Evolutionary conservation across 2,797 vertebrate species (phyloP).

Genomic region (Poliocrania exsul): DNA sequence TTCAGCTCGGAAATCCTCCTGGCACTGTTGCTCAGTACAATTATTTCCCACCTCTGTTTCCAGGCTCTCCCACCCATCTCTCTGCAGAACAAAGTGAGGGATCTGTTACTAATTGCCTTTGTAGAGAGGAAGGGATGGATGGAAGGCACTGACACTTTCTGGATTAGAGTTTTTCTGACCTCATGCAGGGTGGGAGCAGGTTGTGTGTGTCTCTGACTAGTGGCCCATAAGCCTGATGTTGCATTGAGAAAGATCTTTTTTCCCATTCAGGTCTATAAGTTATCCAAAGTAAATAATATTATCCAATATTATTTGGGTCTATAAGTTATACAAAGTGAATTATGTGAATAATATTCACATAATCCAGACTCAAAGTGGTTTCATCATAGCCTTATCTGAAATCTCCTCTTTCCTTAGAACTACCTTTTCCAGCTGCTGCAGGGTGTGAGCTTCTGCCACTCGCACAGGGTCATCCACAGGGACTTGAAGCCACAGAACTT

Average conservation of each 20-base stretch:
- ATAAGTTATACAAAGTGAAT: not conserved
- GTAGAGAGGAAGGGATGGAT: not conserved
- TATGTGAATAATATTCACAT: not conserved
- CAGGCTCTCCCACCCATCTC: not conserved
- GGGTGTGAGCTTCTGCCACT: slow-evolving; percentile 80
- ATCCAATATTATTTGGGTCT: no score
- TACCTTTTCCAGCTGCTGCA: slow-evolving; percentile 80
- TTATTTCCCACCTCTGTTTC: not conserved
- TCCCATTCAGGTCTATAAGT: not conserved
- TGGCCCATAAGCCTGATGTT: not conserved
- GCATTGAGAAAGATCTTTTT: not conserved
- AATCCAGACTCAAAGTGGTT: not conserved
- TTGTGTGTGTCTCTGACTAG: not conserved
- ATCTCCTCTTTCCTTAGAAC: slow-evolving; percentile 64
- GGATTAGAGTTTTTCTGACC: not conserved
- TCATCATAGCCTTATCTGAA: not conserved
- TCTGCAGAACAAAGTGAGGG: not conserved
- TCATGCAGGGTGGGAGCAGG: accelerated
- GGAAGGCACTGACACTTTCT: not conserved
- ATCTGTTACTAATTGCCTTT: not conserved
- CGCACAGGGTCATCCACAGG: slow-evolving; percentile 79
- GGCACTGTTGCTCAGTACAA: not conserved
- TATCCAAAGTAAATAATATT: not conserved
- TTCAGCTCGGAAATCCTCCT: not conserved
- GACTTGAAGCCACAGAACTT: slow-evolving; percentile 82